phyloP scores from a whole-genome alignment of 2,797 vertebrate species.

The Oreochromis grahami region DNA sequence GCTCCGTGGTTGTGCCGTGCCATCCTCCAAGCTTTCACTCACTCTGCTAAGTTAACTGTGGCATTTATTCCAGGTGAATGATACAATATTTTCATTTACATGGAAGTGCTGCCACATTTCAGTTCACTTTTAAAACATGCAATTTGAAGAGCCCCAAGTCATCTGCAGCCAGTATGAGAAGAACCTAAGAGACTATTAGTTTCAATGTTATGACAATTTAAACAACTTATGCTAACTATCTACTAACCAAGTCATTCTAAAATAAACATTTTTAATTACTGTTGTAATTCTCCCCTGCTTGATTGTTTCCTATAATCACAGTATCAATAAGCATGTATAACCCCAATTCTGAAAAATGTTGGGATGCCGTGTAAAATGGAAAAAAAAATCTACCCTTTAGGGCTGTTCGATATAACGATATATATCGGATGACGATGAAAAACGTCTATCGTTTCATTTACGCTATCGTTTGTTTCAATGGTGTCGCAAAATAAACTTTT shows the following conservation, averaged over 20 bases:
- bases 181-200: not conserved
- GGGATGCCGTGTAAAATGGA: not conserved
- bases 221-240: not conserved
- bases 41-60: not conserved
- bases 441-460: too few species aligned
- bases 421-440: too few species aligned
- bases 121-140: not conserved
- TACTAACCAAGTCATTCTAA: not conserved
- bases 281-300: not conserved
- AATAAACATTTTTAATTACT: not conserved
- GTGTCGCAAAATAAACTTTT: too few species aligned
- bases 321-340: not conserved
- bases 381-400: too few species aligned
- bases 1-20: not conserved
- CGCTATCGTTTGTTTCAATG: too few species aligned
- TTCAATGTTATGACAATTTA: not conserved
- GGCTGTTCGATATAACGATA: too few species aligned
- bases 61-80: not conserved
- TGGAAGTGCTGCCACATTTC: not conserved
- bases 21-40: not conserved
- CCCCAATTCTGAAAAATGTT: not conserved
- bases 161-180: not conserved
- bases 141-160: not conserved
- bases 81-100: not conserved
- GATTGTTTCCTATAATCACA: not conserved